phyloP scores from a whole-genome alignment of 2,888 invertebrate species.

The Sphaerophoria taeniata region DNA sequence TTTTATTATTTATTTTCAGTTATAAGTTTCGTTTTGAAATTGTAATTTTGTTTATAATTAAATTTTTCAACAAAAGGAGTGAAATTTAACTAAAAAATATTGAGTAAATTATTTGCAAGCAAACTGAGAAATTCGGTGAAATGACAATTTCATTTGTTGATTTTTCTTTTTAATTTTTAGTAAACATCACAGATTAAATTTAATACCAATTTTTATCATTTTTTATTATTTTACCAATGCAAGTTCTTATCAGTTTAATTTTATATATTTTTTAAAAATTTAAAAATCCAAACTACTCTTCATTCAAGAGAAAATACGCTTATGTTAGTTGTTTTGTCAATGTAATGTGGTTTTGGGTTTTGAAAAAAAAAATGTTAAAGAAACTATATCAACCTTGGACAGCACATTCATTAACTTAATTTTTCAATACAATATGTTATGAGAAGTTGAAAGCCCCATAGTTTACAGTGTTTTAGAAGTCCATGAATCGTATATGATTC shows the following conservation, averaged over 20 bases:
- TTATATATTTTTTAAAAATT: constrained; percentile 24
- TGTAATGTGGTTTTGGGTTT: too few species aligned
- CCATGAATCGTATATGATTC: too few species aligned
- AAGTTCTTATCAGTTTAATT: constrained; percentile 43
- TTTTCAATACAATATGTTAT: too few species aligned
- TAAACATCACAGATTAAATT: constrained; percentile 76
- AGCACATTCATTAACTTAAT: too few species aligned
- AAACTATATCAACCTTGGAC: too few species aligned
- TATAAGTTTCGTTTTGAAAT: constrained; percentile 24
- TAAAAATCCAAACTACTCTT: too few species aligned
- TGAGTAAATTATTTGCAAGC: not conserved
- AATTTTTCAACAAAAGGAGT: not conserved
- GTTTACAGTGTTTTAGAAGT: too few species aligned
- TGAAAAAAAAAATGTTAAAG: too few species aligned
- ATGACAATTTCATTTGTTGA: constrained; percentile 42
- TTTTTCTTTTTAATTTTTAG: constrained; percentile 58
- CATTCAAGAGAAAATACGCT: too few species aligned
- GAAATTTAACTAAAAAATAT: not conserved
- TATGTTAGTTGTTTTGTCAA: too few species aligned
- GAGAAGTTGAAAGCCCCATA: too few species aligned
- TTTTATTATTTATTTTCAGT: constrained; percentile 35
- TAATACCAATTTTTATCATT: constrained; percentile 69
- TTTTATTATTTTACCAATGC: constrained; percentile 69
- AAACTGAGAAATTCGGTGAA: not conserved
- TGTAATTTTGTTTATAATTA: constrained; percentile 17